Evolutionary conservation across 2,888 invertebrate genomes (phyloP), one percentile per base, ranked within the genome.

Genomic region (Notodonta ziczac): DNA sequence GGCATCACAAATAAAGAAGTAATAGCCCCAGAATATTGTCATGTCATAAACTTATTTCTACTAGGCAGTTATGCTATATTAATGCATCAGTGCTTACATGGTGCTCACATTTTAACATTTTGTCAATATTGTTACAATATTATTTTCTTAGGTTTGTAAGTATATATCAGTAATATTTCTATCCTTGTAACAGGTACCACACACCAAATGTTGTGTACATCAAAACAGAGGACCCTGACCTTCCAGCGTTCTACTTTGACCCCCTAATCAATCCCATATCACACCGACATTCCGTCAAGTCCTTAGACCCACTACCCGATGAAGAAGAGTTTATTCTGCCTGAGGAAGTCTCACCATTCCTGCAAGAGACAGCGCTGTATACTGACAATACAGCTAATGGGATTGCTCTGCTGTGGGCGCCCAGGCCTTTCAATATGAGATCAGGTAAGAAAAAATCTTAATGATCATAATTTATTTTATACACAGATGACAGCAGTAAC

Each of bases 231-330:
- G 99, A 99, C 95, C 99, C 99, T 8, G 99, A 99, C 92, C 94
- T 99, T 61, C 99, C 99, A 46, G 99, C 99, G 0, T 99, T 99
- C 90, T 99, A 99, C 89, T 99, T 99, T 91, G 99, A 99, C 94
- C 99, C 99, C 0, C 94, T 99, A 56, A 99, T 99, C 84, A 99
- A 99, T 92, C 99, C 99, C 0, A 99, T 99, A 76, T 98, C 99
- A 1, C 99, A 99, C 85, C 95, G 98, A 59, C 97, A 98, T 89
- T 96, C 98, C 0, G 95, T 97, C 0, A 98, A 98, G 94, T 95
- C 95, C 6, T 90, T 96, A 56, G 99, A 99, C 83, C 97, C 97
- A 0, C 90, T 97, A 61, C 97, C 98, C 0, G 98, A 99, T 59
- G 99, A 99, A 76, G 98, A 98, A 82, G 99, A 99, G 73, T 99